These are phyloP conservation scores for Psilopsiagon aurifrons DNA, from an alignment of 2,113 vertebrate genomes.

Conservation along the genomic window DNA sequence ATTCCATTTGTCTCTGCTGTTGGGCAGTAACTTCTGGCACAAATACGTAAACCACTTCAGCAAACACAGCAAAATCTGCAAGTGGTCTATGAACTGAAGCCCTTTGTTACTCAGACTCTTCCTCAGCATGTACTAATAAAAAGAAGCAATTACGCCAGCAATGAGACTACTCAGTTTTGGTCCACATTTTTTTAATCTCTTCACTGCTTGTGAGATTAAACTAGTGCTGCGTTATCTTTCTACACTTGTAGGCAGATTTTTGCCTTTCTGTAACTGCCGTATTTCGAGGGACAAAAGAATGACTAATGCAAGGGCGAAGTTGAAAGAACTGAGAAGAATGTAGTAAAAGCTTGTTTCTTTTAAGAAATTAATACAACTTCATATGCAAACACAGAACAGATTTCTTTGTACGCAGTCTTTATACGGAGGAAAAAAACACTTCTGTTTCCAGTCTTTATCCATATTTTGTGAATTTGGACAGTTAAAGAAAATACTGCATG, in stretches of 20 bases:
- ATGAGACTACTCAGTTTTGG: neutral
- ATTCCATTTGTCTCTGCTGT: neutral
- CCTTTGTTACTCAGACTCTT: neutral
- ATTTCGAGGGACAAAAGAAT: neutral
- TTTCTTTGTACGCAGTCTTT: neutral
- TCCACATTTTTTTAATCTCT: neutral
- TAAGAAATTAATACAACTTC: neutral
- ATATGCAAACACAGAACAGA: neutral
- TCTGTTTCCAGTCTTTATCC: neutral
- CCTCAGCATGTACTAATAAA: neutral
- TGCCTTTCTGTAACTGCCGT: neutral
- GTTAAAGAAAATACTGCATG: neutral
- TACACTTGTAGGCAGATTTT: neutral
- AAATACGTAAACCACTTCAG: neutral
- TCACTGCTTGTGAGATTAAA: neutral
- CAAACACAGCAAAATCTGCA: neutral
- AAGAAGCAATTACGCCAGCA: neutral
- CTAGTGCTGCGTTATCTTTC: neutral
- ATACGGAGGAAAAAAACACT: accelerated
- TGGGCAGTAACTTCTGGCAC: neutral
- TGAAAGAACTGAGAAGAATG: neutral
- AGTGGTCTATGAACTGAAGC: neutral
- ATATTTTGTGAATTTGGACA: neutral
- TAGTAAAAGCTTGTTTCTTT: neutral
- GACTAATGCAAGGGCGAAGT: neutral